phyloP scores from a whole-genome alignment of 2,888 invertebrate species.

The Acanthosepion lycidas region DNA sequence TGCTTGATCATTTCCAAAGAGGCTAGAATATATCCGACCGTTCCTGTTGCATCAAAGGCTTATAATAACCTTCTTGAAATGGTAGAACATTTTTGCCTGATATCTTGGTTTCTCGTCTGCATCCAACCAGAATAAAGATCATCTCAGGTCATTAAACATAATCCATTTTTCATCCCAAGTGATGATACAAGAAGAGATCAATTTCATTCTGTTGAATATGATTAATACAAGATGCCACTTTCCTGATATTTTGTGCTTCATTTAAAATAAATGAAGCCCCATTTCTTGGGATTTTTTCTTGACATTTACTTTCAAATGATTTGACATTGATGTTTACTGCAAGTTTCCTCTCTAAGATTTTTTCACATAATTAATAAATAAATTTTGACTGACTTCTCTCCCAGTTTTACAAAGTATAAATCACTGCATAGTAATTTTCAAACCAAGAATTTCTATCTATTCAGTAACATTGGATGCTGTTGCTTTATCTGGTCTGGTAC shows the following conservation, averaged over 20 bases:
- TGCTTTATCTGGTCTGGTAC: too few species aligned
- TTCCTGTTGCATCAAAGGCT: not conserved
- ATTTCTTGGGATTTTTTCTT: not conserved
- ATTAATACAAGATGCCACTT: not conserved
- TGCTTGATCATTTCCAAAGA: not conserved
- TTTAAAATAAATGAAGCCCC: not conserved
- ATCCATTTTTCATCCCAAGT: constrained; percentile 14
- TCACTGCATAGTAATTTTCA: too few species aligned
- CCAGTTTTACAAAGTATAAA: too few species aligned
- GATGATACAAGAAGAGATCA: not conserved
- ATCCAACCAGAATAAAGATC: not conserved
- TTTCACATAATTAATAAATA: too few species aligned
- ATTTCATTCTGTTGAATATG: not conserved
- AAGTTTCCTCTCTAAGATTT: not conserved
- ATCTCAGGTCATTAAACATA: constrained; percentile 8
- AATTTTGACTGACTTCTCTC: too few species aligned
- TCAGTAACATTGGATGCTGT: too few species aligned
- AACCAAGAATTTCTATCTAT: too few species aligned
- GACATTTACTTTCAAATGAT: not conserved
- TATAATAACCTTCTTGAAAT: not conserved
- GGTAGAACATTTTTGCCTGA: not conserved
- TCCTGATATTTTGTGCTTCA: not conserved
- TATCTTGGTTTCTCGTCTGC: not conserved
- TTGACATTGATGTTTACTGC: not conserved
- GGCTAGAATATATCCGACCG: not conserved